Evolutionary conservation across 2,113 vertebrate species (phyloP), one percentile per base, ranked within the genome.

Genomic region (Acinonyx jubatus): DNA sequence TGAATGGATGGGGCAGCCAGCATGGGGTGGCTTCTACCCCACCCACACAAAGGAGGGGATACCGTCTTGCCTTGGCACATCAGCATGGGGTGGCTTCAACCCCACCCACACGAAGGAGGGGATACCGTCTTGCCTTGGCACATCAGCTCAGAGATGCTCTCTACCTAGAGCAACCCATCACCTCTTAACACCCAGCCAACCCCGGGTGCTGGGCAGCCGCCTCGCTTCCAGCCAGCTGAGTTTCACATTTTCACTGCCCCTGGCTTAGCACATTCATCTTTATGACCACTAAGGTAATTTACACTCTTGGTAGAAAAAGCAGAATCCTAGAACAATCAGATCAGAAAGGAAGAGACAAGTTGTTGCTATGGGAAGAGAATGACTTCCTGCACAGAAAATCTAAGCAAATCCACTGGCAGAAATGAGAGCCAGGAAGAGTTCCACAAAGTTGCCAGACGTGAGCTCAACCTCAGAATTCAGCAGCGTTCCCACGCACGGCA

Each of bases 401-500:
- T 18, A 21, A 61, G 63, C 65, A 55, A 48, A 18, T 48, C 63
- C 19, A 27, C 8, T 19, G 41, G 27, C 63, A 52, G n/a, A 33
- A 5, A 1, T 52, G n/a, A 89, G 79, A 78, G 38, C 38, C 13
- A 36, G 10, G 16, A 5, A 63, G 23, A 38, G n/a, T n/a, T 41
- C 57, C 61, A n/a, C 48, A 2, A 66, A 45, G 63, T n/a, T 18
- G 36, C 57, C 68, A 41, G 48, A 63, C 5, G 0, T 66, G 57
- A 85, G 48, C 50, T 69, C 48, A 55, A 4, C 57, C 9, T 55
- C 31, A 52, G 33, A 69, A 41, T 55, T 55, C 80, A 3, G 4
- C 66, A 8, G 21, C 5, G 0, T 52, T 16, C 65, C 63, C 25
- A 5, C 1, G 0, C 1, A 1, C 1, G 16, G 25, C 15, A 38